phyloP scores from a whole-genome alignment of 2,888 invertebrate species.

The Agriopis aurantiaria region DNA sequence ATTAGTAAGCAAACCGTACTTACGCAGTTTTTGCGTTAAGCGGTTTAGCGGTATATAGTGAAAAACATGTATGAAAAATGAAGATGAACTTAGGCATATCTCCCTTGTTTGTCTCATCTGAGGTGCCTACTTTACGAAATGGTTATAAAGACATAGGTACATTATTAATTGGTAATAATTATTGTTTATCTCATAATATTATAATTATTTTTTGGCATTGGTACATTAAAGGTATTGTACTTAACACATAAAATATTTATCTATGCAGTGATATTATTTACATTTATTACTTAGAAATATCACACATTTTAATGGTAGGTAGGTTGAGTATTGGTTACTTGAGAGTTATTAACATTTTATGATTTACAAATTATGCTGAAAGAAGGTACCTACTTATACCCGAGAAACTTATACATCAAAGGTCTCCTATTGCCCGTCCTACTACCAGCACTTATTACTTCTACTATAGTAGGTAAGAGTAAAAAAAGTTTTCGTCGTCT shows the following conservation, averaged over 20 bases:
- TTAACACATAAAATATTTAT: background rate
- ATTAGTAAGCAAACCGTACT: no score
- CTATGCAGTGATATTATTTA: conserved; percentile 12
- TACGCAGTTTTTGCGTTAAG: no score
- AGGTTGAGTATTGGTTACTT: conserved; percentile 36
- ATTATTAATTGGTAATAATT: background rate
- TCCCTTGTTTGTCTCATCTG: no score
- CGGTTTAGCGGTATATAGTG: no score
- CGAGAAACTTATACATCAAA: background rate
- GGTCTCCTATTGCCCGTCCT: background rate
- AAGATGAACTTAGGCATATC: no score
- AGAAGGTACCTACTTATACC: background rate
- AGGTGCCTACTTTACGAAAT: background rate
- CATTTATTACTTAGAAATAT: conserved; percentile 55
- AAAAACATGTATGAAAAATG: no score
- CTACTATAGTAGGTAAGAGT: background rate
- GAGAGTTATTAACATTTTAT: background rate
- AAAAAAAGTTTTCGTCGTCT: no score
- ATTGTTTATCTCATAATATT: background rate
- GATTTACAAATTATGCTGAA: background rate
- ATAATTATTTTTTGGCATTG: conserved; percentile 32
- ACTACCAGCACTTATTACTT: background rate
- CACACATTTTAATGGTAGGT: conserved; percentile 55
- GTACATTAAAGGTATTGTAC: conserved; percentile 7
- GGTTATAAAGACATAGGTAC: background rate